A percentile compares a stretch with the other conserved stretches of the same genome.
Conservation (phyloP, 2,797 vertebrate species). For the Strix occidentalis region DNA sequence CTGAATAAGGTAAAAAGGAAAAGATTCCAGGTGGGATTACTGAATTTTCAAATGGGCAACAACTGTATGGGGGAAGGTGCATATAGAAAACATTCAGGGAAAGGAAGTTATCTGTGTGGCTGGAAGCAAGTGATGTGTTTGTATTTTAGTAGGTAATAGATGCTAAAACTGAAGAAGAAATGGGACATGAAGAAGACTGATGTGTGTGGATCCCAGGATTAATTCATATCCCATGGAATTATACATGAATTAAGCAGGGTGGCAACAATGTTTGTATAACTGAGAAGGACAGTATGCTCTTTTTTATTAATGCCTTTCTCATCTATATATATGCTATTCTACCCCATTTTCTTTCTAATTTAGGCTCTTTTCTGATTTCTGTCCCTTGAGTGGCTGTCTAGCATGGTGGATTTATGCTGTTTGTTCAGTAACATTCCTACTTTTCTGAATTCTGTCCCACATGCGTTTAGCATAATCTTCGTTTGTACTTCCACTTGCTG, state of each 20-base stretch:
- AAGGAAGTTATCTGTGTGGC: background rate
- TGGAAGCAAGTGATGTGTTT: background rate
- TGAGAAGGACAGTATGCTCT: background rate
- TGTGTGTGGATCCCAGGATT: background rate
- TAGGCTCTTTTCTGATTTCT: background rate
- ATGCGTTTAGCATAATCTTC: conserved; percentile 30
- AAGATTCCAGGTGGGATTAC: background rate
- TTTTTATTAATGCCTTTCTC: background rate
- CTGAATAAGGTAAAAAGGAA: background rate
- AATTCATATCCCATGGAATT: background rate
- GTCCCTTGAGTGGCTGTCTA: background rate
- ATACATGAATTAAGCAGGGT: background rate
- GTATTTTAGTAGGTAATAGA: background rate
- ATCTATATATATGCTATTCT: background rate
- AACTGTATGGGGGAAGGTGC: rapidly evolving
- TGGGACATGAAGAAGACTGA: background rate
- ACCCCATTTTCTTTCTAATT: background rate
- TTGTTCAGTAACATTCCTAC: conserved; percentile 7
- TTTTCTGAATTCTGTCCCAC: background rate
- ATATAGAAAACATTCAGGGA: background rate
- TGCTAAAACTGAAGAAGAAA: background rate
- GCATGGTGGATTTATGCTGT: conserved; percentile 1
- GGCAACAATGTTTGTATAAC: background rate
- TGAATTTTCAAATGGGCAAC: background rate
- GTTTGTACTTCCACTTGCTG: conserved; percentile 2